Conservation (phyloP, 2,113 vertebrate genomes). For the Aleadryas rufinucha region DNA sequence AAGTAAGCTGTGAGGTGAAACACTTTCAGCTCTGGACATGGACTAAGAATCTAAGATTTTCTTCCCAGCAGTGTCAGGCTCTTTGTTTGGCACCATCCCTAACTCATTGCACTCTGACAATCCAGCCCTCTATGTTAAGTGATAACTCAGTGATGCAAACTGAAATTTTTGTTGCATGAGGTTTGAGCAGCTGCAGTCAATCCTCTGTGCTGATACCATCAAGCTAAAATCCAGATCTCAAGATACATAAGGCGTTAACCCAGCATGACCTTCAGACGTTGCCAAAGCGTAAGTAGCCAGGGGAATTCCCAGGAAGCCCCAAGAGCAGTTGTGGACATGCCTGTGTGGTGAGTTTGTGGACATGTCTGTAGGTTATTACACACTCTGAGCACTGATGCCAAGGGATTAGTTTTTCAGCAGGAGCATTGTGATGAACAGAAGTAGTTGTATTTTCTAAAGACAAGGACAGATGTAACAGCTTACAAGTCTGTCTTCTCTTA, state of each 20-base stretch:
- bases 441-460: neutral
- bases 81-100: neutral
- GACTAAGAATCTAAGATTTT: neutral
- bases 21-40: neutral
- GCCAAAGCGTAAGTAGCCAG: neutral
- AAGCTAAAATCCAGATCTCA: neutral
- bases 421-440: neutral
- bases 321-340: neutral
- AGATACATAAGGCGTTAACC: neutral
- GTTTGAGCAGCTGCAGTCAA: neutral
- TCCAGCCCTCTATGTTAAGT: neutral
- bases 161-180: neutral
- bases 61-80: neutral
- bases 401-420: neutral
- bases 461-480: neutral
- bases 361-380: neutral
- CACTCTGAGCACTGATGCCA: neutral
- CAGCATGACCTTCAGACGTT: neutral
- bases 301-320: constrained; percentile 8
- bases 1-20: neutral
- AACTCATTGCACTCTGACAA: neutral
- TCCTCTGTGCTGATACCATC: neutral
- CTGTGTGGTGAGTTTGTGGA: neutral
- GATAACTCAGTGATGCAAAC: neutral
- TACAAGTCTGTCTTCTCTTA: neutral